Base-by-base conservation (phyloP, 2,888 invertebrate genomes). In the Trissoscelio sp. region DNA sequence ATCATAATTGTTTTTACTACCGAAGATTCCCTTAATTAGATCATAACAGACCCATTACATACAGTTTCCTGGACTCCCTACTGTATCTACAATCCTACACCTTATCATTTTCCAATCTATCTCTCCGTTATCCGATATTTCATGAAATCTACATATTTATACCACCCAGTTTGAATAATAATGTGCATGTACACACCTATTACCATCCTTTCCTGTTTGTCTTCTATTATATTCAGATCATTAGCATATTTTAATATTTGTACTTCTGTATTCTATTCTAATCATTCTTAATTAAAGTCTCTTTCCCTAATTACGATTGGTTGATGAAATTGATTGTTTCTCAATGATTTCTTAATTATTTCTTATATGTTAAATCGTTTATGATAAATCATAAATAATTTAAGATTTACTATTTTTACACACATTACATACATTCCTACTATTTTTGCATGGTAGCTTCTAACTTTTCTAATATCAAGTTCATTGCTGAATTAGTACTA, bases 71-170 rank as follows among this genome's bases (percentile, higher is more conserved):
- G 20, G 9, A 44, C 9, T 44, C 20, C 9, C n/a, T 34, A 34
- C 31, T 18, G 16, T 34, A 31, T 34, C 16, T 34, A 5, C 18
- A 11, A 55, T 18, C 5, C 5, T 55, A 51, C n/a, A n/a, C n/a
- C 7, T 44, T 28, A 42, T 44, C 11, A 28, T 28, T 18, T 60
- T 14, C 16, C 34, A 60, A 7, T 37, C 57, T 9, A n/a, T 39
- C 20, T 48, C 28, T 39, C 31, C 20, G 44, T 53, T 66, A 69
- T 37, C 48, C 18, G 22, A 70, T 57, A 58, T 55, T 55, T 69
- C 55, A 31, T 69, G 28, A 69, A 55, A 69, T 69, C 20, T 55
- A 55, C 67, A 69, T 69, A 55, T 44, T 22, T 55, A 55, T n/a
- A 9, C n/a, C 3, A n/a, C 37, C 7, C 22, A 22, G 14, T 4